These are phyloP conservation scores for Microctonus hyperodae DNA, from an alignment of 2,888 invertebrate genomes.

Conservation along the genomic window DNA sequence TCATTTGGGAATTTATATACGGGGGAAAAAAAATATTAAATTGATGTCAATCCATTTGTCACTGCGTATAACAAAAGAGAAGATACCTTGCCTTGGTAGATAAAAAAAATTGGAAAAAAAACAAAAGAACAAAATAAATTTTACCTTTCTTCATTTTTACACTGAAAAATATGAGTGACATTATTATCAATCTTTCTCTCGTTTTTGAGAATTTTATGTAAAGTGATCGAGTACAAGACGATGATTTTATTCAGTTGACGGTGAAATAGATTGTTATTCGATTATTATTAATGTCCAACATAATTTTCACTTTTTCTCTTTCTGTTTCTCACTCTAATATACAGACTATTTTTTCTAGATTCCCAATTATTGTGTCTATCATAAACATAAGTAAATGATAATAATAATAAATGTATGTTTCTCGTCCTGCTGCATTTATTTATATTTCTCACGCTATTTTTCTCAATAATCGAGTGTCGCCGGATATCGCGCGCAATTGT, in stretches of 20 bases:
- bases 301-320: neutral
- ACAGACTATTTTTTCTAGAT: neutral
- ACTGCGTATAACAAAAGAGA: neutral
- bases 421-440: slow-evolving; percentile 37
- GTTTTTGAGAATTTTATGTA: neutral
- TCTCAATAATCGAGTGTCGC: slow-evolving; percentile 46
- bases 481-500: slow-evolving; percentile 43
- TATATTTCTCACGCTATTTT: slow-evolving; percentile 47
- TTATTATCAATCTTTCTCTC: neutral
- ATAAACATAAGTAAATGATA: neutral
- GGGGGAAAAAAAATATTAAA: neutral
- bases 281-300: neutral
- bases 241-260: neutral
- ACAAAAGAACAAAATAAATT: neutral
- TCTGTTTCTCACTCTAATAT: neutral
- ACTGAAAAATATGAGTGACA: neutral
- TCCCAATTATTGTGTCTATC: neutral
- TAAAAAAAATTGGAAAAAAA: neutral
- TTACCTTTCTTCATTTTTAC: neutral
- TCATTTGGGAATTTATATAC: slow-evolving; percentile 2
- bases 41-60: neutral
- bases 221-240: neutral
- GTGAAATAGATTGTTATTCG: neutral
- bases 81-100: neutral
- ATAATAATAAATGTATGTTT: neutral